Percentiles rank a stretch among this genome's conserved stretches.
Evolutionary conservation across 2,113 vertebrate genomes (phyloP).

Genomic region (Melanerpes formicivorus): DNA sequence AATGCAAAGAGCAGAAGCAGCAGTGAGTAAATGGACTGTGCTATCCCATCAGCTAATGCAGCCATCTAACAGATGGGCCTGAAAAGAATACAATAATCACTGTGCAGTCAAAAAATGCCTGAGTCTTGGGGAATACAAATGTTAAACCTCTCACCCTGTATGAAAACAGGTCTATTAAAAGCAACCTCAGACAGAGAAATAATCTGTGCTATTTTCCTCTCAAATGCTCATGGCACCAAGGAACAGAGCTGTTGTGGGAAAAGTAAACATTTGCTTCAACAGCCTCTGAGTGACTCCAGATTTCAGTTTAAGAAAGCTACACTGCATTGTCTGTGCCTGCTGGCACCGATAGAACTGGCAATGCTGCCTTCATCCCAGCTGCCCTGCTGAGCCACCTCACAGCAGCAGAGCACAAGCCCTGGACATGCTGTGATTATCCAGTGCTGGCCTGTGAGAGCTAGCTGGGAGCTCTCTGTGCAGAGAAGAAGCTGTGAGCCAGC

Average conservation of each 20-base stretch:
- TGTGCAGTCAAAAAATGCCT: not conserved
- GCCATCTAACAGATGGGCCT: not conserved
- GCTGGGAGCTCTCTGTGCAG: not conserved
- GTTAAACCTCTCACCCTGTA: not conserved
- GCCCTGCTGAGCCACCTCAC: not conserved
- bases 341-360: rapidly evolving
- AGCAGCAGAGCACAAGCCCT: not conserved
- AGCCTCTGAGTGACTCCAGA: not conserved
- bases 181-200: constrained; percentile 14
- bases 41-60: not conserved
- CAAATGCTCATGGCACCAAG: constrained; percentile 4
- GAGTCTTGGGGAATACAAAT: not conserved
- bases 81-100: not conserved
- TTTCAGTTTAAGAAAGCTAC: not conserved
- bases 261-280: constrained; percentile 39
- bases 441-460: not conserved
- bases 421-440: not conserved
- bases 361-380: not conserved
- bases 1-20: not conserved
- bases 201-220: constrained; percentile 3
- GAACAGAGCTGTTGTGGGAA: not conserved
- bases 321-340: not conserved
- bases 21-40: not conserved
- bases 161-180: constrained; percentile 43
- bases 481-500: not conserved